Percentiles rank a stretch among this genome's conserved stretches.
phyloP scores from a whole-genome alignment of 2,797 vertebrate genomes.

The Champsocephalus gunnari region DNA sequence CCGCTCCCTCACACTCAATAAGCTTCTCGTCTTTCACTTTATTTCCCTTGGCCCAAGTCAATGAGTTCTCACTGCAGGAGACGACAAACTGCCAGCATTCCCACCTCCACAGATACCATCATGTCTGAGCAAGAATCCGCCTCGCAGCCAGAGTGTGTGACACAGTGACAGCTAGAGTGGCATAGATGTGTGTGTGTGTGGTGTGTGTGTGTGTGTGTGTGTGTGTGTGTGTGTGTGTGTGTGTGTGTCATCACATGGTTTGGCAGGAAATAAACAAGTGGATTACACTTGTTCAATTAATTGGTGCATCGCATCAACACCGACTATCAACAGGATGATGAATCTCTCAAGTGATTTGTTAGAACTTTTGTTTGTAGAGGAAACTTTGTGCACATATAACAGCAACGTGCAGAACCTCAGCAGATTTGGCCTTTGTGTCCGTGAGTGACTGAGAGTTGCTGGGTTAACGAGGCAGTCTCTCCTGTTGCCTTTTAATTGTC shows the following conservation, averaged over 20 bases:
- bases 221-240: slow-evolving; percentile 18
- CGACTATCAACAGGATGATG: slow-evolving; percentile 43
- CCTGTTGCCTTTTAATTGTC: slow-evolving; percentile 33
- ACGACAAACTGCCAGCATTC: slow-evolving; percentile 38
- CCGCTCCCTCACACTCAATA: not conserved
- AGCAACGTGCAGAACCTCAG: not conserved
- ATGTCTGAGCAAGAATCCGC: slow-evolving; percentile 64
- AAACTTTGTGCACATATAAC: slow-evolving; percentile 31
- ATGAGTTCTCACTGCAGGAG: slow-evolving; percentile 50
- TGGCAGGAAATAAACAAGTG: slow-evolving; percentile 56
- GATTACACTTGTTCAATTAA: slow-evolving; percentile 54
- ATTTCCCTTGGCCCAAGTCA: slow-evolving; percentile 11
- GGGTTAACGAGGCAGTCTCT: slow-evolving; percentile 37
- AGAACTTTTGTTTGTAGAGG: slow-evolving; percentile 33
- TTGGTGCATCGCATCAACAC: slow-evolving; percentile 50
- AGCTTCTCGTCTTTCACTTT: slow-evolving; percentile 13
- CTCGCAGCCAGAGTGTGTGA: slow-evolving; percentile 60
- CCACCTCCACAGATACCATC: slow-evolving; percentile 64
- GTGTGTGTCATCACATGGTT: slow-evolving; percentile 29
- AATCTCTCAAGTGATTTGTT: slow-evolving; percentile 21
- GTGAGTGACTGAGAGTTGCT: slow-evolving; percentile 15
- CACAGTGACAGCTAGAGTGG: slow-evolving; percentile 53
- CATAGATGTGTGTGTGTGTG: slow-evolving; percentile 16
- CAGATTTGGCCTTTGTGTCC: slow-evolving; percentile 19
- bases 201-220: too few relatives aligned